Evolutionary conservation across 2,113 vertebrate genomes (phyloP).

Genomic region (Cairina moschata): DNA sequence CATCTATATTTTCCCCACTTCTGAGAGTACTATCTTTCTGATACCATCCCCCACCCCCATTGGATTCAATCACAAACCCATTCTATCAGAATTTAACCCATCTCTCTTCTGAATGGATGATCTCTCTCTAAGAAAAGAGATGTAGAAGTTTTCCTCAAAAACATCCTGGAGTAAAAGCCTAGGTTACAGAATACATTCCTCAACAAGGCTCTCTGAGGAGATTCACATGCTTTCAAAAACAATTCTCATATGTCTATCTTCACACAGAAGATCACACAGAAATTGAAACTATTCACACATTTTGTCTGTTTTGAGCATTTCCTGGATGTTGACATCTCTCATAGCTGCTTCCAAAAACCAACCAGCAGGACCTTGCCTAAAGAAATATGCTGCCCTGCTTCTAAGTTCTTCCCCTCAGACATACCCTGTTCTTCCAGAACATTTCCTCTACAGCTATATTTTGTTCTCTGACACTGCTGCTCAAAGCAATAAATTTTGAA

Average conservation of each 20-base stretch:
- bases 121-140: background rate
- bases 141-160: background rate
- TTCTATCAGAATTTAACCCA: background rate
- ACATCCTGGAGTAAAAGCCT: background rate
- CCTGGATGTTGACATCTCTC: slow-evolving; percentile 9
- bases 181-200: background rate
- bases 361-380: background rate
- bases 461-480: background rate
- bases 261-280: background rate
- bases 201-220: slow-evolving; percentile 13
- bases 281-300: slow-evolving; percentile 7
- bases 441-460: background rate
- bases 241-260: slow-evolving; percentile 7
- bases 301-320: slow-evolving; percentile 18
- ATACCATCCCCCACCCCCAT: background rate
- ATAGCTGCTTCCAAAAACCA: background rate
- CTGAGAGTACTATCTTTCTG: background rate
- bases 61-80: background rate
- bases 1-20: background rate
- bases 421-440: background rate
- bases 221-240: slow-evolving; percentile 46
- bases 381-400: background rate
- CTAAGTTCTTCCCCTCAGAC: background rate
- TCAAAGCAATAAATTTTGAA: background rate
- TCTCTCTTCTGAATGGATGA: background rate